phyloP scores from a whole-genome alignment of 2,888 invertebrate species.

The Tipula helvola region DNA sequence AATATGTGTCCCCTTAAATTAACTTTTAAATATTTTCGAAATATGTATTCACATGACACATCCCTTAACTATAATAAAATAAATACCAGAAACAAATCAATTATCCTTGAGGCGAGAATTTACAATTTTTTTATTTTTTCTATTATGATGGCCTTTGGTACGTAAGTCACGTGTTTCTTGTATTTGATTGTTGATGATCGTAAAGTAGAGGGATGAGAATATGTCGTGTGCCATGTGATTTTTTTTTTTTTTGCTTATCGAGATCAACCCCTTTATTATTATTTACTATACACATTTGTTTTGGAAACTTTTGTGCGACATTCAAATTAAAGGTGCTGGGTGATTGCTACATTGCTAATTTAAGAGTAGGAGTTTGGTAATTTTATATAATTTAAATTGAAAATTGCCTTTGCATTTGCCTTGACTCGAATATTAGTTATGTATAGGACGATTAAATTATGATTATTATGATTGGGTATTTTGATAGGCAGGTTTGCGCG shows the following conservation, averaged over 20 bases:
- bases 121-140: too few species aligned
- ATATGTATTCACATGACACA: not conserved
- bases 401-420: not conserved
- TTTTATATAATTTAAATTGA: conserved; percentile 5
- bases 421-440: too few species aligned
- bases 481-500: too few species aligned
- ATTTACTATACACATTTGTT: not conserved
- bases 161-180: not conserved
- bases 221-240: not conserved
- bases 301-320: not conserved
- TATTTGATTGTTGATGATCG: not conserved
- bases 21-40: not conserved
- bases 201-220: not conserved
- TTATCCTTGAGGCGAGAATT: not conserved
- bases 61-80: not conserved
- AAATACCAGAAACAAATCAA: conserved; percentile 8
- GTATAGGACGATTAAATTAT: too few species aligned
- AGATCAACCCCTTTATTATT: not conserved
- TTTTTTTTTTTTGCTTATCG: not conserved
- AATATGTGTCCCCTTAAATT: not conserved
- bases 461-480: too few species aligned
- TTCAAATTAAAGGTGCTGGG: not conserved
- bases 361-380: conserved; percentile 4
- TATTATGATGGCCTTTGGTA: not conserved
- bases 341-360: conserved; percentile 4